A percentile compares a stretch with the other conserved stretches of the same genome.
phyloP scores from a whole-genome alignment of 2,797 vertebrate species.

The Spinus pinus region DNA sequence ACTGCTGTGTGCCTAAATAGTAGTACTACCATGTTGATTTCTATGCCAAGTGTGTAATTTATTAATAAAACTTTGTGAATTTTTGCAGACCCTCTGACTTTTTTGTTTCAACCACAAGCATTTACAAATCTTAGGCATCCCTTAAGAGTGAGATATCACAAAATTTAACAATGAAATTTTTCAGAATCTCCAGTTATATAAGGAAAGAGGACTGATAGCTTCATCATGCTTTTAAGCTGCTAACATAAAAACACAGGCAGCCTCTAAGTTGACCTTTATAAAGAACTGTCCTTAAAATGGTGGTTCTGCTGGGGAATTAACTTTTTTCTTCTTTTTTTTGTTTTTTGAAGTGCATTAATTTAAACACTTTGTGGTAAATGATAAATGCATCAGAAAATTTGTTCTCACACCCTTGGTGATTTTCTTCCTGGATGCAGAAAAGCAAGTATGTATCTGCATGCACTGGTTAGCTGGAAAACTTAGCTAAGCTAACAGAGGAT shows the following conservation, averaged over 20 bases:
- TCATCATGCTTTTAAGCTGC: neutral
- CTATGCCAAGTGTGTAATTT: neutral
- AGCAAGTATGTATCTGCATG: neutral
- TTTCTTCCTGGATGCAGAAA: neutral
- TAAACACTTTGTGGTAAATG: neutral
- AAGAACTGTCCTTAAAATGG: neutral
- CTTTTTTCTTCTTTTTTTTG: neutral
- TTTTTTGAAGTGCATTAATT: neutral
- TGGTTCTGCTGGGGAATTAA: neutral
- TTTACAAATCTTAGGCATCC: neutral
- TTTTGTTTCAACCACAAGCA: fast-evolving
- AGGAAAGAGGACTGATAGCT: neutral
- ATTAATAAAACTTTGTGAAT: neutral
- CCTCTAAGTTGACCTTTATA: neutral
- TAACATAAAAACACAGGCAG: neutral
- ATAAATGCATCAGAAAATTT: neutral
- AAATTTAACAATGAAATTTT: neutral
- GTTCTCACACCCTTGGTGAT: neutral
- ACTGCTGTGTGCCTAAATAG: neutral
- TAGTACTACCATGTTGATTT: neutral
- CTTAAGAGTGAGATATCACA: neutral
- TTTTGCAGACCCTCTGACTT: fast-evolving
- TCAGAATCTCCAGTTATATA: neutral
- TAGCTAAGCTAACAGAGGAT: neutral
- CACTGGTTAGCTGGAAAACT: neutral